Evolutionary conservation across 2,888 invertebrate genomes (phyloP), one percentile per base, ranked within the genome.

Genomic region (Folsomia candida): DNA sequence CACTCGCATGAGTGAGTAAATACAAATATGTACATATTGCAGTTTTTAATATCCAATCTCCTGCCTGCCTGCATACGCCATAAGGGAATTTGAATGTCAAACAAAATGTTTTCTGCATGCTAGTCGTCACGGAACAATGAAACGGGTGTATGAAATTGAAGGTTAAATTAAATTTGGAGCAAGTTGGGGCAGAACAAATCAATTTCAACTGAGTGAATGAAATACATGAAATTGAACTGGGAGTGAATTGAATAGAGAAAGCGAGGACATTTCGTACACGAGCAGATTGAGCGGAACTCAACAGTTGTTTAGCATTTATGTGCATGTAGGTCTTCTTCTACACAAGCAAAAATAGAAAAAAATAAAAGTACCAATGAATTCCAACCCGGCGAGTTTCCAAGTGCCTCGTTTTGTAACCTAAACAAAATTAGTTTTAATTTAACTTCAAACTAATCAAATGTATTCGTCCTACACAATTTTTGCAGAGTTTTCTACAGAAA

Each of bases 331-430:
- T 9, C 57, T 9, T 57, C n/a, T 22, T 20, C 57, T 4, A 66
- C 59, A 65, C 47, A 72, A 60, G 59, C 72, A 65, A 28, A 71
- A 37, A 64, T 26, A 66, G 67, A 61, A 61, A 37, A 59, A 60
- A 65, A 58, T 54, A 47, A 25, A 28, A 24, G 3, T 47, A 91
- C 96, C 94, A 78, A 90, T 87, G 84, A 97, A 97, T 83, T 97
- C 96, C 76, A 98, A 88, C 27, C 97, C 97, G 63, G 92, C 92
- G 72, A 98, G 87, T 84, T 98, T 98, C 98, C 98, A 98, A 57
- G 94, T 93, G 76, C 97, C 95, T 70, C 90, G 89, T 83, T 91
- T 93, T 66, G 94, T 95, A 76, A 98, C 90, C n/a, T n/a, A n/a
- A n/a, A n/a, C n/a, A n/a, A n/a, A n/a, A n/a, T n/a, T n/a, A n/a